Evolutionary conservation across 2,888 invertebrate genomes (phyloP).

Genomic region (Euplexia lucipara): DNA sequence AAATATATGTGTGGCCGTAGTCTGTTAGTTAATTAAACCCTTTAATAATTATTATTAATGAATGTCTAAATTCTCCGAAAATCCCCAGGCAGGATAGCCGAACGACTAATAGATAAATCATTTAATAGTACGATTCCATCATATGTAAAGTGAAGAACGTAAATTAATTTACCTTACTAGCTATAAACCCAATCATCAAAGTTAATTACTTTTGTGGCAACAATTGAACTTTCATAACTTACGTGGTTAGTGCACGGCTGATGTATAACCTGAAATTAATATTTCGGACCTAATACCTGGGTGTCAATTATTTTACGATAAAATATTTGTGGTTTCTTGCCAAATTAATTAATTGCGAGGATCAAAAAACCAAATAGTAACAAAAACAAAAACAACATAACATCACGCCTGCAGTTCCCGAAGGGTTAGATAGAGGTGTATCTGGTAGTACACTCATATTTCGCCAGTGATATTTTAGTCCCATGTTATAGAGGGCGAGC

Average conservation of each 20-base stretch:
- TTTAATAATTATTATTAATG: no score
- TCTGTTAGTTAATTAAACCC: no score
- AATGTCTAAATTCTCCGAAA: neutral
- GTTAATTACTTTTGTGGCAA: slow-evolving; percentile 23
- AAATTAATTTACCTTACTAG: neutral
- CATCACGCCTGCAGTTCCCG: no score
- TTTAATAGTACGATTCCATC: neutral
- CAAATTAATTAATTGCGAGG: no score
- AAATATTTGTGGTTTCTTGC: no score
- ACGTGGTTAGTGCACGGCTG: slow-evolving; percentile 10
- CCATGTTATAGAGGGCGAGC: no score
- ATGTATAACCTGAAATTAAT: slow-evolving; percentile 25
- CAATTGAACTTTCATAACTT: slow-evolving; percentile 33
- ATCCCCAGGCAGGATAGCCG: neutral
- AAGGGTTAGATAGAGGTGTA: no score
- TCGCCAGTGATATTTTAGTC: no score
- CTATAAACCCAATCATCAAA: neutral
- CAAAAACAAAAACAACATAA: no score
- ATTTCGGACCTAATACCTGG: slow-evolving; percentile 6
- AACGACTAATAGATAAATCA: neutral
- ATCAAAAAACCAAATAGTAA: no score
- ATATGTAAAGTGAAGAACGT: neutral
- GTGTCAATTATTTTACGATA: slow-evolving; percentile 20
- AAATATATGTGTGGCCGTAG: neutral
- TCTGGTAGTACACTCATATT: no score